A percentile compares a stretch with the other conserved stretches of the same genome.
Evolutionary conservation across 2,113 vertebrate species (phyloP).

Genomic region (Irena cyanogastra): DNA sequence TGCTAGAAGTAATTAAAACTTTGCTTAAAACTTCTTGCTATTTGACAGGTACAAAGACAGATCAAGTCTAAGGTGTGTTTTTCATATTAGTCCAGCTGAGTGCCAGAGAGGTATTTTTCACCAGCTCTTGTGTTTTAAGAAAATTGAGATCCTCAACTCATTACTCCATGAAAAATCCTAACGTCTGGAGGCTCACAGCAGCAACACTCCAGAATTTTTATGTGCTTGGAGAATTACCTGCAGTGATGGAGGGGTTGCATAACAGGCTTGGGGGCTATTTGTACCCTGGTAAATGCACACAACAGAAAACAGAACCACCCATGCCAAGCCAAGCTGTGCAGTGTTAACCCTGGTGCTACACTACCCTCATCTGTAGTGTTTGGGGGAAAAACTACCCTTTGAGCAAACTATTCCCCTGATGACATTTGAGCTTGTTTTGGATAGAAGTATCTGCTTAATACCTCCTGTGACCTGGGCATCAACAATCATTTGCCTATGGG

Average conservation of each 20-base stretch:
- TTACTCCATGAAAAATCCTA: not conserved
- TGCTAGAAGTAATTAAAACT: conserved; percentile 9
- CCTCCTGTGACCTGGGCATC: not conserved
- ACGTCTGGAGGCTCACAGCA: not conserved
- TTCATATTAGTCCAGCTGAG: not conserved
- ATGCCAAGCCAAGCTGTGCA: not conserved
- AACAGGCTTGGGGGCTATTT: not conserved
- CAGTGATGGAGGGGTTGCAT: not conserved
- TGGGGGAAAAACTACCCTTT: not conserved
- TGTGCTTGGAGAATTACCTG: not conserved
- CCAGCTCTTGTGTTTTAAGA: not conserved
- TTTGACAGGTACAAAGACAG: not conserved
- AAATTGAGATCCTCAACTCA: not conserved
- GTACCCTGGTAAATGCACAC: not conserved
- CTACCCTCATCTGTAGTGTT: not conserved
- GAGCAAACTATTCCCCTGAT: not conserved
- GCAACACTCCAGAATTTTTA: not conserved
- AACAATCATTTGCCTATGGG: not conserved
- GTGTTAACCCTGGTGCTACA: not conserved
- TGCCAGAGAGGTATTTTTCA: not conserved
- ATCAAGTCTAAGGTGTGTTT: not conserved
- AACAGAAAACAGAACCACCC: not conserved
- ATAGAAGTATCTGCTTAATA: not conserved
- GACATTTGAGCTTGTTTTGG: not conserved
- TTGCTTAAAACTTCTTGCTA: not conserved